Base-by-base conservation (phyloP, 2,797 vertebrate genomes). In the Salmo trutta region DNA sequence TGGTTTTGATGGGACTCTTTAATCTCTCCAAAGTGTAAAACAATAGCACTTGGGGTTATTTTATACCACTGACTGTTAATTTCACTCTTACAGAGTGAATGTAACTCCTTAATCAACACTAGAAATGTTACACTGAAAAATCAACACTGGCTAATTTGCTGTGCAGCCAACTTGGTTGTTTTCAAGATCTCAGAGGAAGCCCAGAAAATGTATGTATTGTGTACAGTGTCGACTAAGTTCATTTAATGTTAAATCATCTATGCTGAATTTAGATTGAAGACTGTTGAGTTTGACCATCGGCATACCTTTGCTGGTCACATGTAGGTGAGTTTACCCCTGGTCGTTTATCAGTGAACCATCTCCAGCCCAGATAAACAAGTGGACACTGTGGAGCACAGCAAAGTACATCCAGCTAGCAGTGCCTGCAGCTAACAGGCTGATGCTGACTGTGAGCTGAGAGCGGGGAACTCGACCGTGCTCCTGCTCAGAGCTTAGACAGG, bases 311-410 rank as follows among this genome's bases (percentile, higher is more conserved):
- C 65, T 15, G 5, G 6, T 29, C 27, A 33, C 15, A 67, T 67
- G 27, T 67, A 27, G 29, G 15, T 33, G 29, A 67, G 27, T 67
- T 29, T 19, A 67, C 65, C 24, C 27, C 16, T 2, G 1, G 29
- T 29, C 16, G 5, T 33, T 10, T 67, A 2, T 67, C 75, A 68
- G 80, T 89, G 80, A 89, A 85, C 79, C 79, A 27, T 81, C 31
- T 75, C 76, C 75, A 83, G 86, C 83, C 83, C 79, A 86, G 90
- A 90, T 87, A 91, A 90, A 93, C 89, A 91, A 87, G 88, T 86
- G 86, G 82, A 89, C 86, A 85, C 74, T 86, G 83, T 73, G 21
- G 64, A 31, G 64, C 64, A 67, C 65, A 67, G 65, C 24, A 33
- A 69, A 72, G 70, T 73, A 79, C 69, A 82, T 73, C 77, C 24